Conservation (phyloP, 2,888 invertebrate species). For the Brachynemurus nebulosus region DNA sequence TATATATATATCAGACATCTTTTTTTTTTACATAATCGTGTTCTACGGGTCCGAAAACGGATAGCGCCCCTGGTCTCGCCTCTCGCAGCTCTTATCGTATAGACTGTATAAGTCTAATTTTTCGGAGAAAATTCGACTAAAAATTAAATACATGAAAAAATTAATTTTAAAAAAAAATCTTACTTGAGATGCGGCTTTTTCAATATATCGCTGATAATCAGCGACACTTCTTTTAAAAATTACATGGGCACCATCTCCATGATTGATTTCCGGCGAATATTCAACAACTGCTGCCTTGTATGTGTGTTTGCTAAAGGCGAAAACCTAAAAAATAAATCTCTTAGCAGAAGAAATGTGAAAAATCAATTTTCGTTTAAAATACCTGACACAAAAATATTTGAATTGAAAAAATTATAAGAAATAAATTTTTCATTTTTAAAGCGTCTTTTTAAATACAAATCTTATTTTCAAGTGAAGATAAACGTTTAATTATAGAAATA, state of each 20-base stretch:
- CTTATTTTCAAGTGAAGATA: too few species aligned
- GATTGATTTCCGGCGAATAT: conserved; percentile 30
- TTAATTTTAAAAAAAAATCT: not conserved
- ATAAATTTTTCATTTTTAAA: too few species aligned
- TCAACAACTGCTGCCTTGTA: conserved; percentile 51
- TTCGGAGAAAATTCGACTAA: not conserved
- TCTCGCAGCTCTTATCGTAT: not conserved
- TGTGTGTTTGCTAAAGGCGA: not conserved
- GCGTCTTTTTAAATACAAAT: too few species aligned
- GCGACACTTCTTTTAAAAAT: conserved; percentile 11
- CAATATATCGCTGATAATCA: conserved; percentile 13
- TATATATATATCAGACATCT: too few species aligned
- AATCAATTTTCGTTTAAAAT: not conserved
- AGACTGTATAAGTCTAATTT: not conserved
- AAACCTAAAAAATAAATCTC: not conserved
- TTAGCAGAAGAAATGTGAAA: not conserved
- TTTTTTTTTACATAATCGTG: too few species aligned
- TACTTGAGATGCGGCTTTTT: conserved; percentile 12
- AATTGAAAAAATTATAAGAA: not conserved
- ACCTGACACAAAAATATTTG: not conserved
- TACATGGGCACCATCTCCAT: conserved; percentile 1
- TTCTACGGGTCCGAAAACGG: too few species aligned
- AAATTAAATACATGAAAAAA: not conserved
- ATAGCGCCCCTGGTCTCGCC: too few species aligned
- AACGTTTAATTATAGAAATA: too few species aligned